Evolutionary conservation across 2,113 vertebrate species (phyloP), one percentile per base, ranked within the genome.

Genomic region (Speoplatyrhinus poulsoni): DNA sequence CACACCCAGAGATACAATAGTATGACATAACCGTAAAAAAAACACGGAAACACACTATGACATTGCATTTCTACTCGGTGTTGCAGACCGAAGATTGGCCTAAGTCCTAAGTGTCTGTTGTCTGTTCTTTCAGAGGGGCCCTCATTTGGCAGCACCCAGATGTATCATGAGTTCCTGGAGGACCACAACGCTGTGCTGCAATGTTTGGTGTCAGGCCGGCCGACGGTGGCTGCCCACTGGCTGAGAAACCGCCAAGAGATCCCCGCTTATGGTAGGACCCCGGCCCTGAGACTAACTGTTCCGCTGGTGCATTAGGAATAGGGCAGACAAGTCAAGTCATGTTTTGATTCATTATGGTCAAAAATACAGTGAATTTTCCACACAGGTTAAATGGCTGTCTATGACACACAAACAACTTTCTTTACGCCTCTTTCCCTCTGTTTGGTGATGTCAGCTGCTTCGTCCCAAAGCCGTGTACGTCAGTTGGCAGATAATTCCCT

Each of bases 141-240:
- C 10, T 85, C 72, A 2, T 92, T 93, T 72, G 77, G 47, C 10
- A 8, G 8, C 4, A 92, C 76, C 12, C 12, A 8, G 6, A 62
- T 3, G 32, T 91, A 90, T 70, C 88, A 93, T 72, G 92, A 93
- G 79, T 92, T 93, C 76, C 73, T 92, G 67, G 75, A 83, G 41
- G 92, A 90, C 12, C 69, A 65, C 16, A 16, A 81, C 0, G 91
- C 55, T 3, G 0, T 55, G 2, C 62, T 92, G 48, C 87, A 90
- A 1, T 94, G 93, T 16, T 0, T 47, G 13, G 92, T 75, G 61
- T 82, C 75, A 0, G 93, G 93, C 12, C 26, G 76, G 56, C 92
- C 93, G 8, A 58, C 9, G 0, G 82, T 93, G 67, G 84, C 88
- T 6, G 77, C 89, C 57, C 49, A 47, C 15, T 94, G 93, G 93